Evolutionary conservation across 2,113 vertebrate species (phyloP).

Genomic region (Fukomys damarensis): DNA sequence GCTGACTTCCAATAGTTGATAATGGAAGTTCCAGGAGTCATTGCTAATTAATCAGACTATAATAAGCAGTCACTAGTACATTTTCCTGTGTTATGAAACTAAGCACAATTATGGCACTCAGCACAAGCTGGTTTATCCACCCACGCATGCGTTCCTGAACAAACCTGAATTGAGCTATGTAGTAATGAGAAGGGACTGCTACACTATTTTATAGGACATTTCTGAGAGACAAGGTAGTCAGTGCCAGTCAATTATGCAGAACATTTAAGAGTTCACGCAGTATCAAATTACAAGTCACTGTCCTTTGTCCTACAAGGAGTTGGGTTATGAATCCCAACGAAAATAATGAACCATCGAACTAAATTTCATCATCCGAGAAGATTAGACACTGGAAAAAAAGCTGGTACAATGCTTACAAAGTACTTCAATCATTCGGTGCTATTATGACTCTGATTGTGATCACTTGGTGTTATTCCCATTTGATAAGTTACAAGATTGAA

Average conservation of each 20-base stretch:
- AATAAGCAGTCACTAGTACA: neutral
- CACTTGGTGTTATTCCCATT: neutral
- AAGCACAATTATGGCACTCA: neutral
- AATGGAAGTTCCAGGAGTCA: too few species aligned
- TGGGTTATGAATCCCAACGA: neutral
- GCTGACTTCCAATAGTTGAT: neutral
- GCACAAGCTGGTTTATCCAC: neutral
- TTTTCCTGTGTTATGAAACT: neutral
- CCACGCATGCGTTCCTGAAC: neutral
- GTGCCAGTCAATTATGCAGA: neutral
- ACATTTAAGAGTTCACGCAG: neutral
- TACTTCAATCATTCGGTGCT: neutral
- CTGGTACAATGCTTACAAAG: neutral
- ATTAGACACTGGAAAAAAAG: neutral
- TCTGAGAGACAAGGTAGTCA: neutral
- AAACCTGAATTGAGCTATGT: neutral
- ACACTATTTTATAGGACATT: neutral
- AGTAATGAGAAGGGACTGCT: neutral
- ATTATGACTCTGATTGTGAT: neutral
- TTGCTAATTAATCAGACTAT: neutral
- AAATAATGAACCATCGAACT: constrained; percentile 15
- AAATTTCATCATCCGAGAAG: neutral
- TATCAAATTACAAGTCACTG: neutral
- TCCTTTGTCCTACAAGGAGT: neutral
- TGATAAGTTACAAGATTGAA: neutral